Evolutionary conservation across 30 jellyfish, hydroid and myxozoan species (phyloP).

Genomic region (Turritopsis dohrnii): DNA sequence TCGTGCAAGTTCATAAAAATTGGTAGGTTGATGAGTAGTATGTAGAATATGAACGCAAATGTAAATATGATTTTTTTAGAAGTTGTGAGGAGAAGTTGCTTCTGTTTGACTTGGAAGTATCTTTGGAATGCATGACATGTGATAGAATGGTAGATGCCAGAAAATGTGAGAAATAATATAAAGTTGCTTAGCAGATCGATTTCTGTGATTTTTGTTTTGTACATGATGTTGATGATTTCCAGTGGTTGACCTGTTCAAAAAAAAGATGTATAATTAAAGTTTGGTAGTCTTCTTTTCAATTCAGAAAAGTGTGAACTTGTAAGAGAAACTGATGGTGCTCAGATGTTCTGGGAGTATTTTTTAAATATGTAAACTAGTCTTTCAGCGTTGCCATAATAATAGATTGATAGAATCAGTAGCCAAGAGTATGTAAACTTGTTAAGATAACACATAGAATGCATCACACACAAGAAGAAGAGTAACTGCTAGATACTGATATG

Average conservation of each 20-base stretch:
- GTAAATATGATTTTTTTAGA: background rate
- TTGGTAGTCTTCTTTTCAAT: too few relatives aligned
- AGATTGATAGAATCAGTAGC: too few relatives aligned
- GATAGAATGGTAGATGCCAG: slow-evolving; percentile 6
- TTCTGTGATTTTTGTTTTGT: background rate
- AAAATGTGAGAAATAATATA: background rate
- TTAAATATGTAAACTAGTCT: too few relatives aligned
- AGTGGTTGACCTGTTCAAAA: background rate
- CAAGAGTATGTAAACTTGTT: too few relatives aligned
- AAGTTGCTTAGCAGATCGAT: slow-evolving; percentile 7
- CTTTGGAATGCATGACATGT: background rate
- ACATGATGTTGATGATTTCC: slow-evolving; percentile 7
- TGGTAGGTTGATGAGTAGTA: background rate
- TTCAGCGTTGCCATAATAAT: too few relatives aligned
- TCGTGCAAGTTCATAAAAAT: background rate
- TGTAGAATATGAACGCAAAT: background rate
- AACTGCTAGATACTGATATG: too few relatives aligned
- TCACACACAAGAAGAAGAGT: too few relatives aligned
- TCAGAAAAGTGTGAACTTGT: too few relatives aligned
- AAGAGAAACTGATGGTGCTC: too few relatives aligned
- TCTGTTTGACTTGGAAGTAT: background rate
- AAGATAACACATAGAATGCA: too few relatives aligned
- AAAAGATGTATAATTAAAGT: background rate
- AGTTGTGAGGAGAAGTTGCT: background rate
- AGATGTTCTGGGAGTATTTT: too few relatives aligned